Base-by-base conservation (phyloP, 23 tunicate species). In the Halocynthia roretzi region DNA sequence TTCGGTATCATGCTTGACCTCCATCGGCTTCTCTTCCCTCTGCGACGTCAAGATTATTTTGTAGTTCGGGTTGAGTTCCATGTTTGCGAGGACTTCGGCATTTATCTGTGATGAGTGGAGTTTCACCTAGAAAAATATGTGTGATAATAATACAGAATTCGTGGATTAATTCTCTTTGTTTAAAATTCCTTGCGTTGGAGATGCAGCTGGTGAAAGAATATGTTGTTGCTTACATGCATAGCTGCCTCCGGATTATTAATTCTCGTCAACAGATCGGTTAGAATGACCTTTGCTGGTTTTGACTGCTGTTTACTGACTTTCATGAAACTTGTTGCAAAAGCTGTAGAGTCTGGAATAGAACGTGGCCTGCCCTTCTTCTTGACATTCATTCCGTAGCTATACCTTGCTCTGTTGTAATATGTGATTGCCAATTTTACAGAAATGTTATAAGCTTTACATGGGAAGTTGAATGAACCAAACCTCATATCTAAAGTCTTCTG, bases 31-130 rank as follows among this genome's bases (percentile, higher is more conserved):
- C 14, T 71, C 54, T 50, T 89, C 96, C 21, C 80, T 88, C 55
- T 89, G 83, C 22, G 88, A 76, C 66, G 96, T 89, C 66, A 89
- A 71, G 21, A 89, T 88, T 54, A 89, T 74, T 67, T 83, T 89
- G 73, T 90, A 90, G 9, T 80, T 51, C 5, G 97, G 97, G 76
- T 90, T 77, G 44, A 90, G 61, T 51, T 90, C 97, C 89, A 90
- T 84, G 70, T 85, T 85, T 6, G 77, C 78, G 6, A 90, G 76
- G 23, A 84, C 83, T 20, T 85, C 97, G 54, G 83, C 86, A 18
- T 87, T 90, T 5, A 90, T 87, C 76, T 90, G 97, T 52, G 77
- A 80, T 7, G 82, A 71, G 76, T 85, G 97, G 66, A 90, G 74
- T 76, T 84, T 84, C 5, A 90, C 69, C 97, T 90, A 75, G n/a